Evolutionary conservation across 2,888 invertebrate genomes (phyloP), one percentile per base, ranked within the genome.

Genomic region (Metalampra italica): DNA sequence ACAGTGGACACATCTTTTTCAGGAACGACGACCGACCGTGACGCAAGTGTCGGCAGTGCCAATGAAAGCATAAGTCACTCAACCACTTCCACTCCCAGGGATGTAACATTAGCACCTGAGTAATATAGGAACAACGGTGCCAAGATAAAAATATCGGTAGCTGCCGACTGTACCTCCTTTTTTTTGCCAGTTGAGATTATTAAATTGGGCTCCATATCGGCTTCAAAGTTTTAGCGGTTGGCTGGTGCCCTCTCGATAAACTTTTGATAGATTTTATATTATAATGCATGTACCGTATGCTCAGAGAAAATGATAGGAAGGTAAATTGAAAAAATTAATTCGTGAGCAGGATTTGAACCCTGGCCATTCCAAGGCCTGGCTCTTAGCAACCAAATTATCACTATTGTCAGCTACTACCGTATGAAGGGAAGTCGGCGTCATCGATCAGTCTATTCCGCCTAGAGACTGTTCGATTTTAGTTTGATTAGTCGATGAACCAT

Each of bases 11-110:
- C 54, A 67, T 68, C 54, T 59, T 70, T 70, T 80, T 81, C 78
- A 83, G 72, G 79, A 77, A 70, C 77, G 68, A 68, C 70, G 78
- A 75, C 76, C 78, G 77, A 55, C 76, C 80, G 58, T 85, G 84
- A 84, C 81, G 79, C 62, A 72, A 66, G 55, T 52, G 53, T 46
- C 47, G 43, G 50, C 47, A 56, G 44, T 72, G 76, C 75, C 74
- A 73, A 73, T 63, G 65, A 68, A 70, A 73, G 61, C 62, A 56
- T 55, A 62, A 62, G 64, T 59, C 56, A 60, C 62, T 59, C 58
- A 50, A 60, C 51, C 58, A 29, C 14, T 39, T 45, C 60, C 62
- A 61, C 63, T 56, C 56, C 62, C 57, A 56, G 53, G 59, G 60
- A 59, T 57, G 56, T 61, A 55, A 60, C 62, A 54, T 54, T 55